These are phyloP conservation scores for Umimayanthus chanpuru DNA, from an alignment of 92 coral and sea anemone species.

Conservation along the genomic window DNA sequence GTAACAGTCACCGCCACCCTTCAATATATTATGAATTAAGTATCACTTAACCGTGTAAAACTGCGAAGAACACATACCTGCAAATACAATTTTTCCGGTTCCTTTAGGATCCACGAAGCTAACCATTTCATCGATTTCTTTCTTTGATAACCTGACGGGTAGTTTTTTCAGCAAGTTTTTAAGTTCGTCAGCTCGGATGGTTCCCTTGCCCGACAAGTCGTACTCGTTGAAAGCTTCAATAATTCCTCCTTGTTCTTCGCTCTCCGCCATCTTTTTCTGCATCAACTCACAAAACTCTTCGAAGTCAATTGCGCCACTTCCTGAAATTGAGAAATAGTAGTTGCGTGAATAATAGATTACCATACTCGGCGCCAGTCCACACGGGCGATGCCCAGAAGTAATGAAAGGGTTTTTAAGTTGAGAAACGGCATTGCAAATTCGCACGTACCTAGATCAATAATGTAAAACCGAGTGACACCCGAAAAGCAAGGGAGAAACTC, in stretches of 20 bases:
- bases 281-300: slow-evolving; percentile 92
- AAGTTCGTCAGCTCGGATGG: slow-evolving; percentile 63
- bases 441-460: too few species aligned
- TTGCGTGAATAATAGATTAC: not conserved
- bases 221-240: slow-evolving; percentile 83
- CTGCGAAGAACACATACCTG: slow-evolving; percentile 40
- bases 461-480: too few species aligned
- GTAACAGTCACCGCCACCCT: not conserved
- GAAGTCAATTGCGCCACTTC: slow-evolving; percentile 91
- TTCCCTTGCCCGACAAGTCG: slow-evolving; percentile 65
- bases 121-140: slow-evolving; percentile 62
- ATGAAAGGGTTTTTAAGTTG: not conserved
- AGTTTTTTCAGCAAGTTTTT: slow-evolving; percentile 55
- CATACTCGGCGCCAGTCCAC: not conserved
- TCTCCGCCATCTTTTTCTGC: slow-evolving; percentile 85
- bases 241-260: slow-evolving; percentile 70
- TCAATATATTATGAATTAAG: too few species aligned
- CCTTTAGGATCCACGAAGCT: slow-evolving; percentile 49
- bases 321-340: slow-evolving; percentile 34
- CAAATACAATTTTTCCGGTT: slow-evolving; percentile 60
- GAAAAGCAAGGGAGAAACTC: too few species aligned
- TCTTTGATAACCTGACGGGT: slow-evolving; percentile 57
- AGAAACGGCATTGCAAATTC: too few species aligned
- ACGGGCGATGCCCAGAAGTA: not conserved
- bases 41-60: too few species aligned